These are phyloP conservation scores for Drosophila austrosaltans DNA, from an alignment of 2,888 invertebrate species.

Conservation along the genomic window DNA sequence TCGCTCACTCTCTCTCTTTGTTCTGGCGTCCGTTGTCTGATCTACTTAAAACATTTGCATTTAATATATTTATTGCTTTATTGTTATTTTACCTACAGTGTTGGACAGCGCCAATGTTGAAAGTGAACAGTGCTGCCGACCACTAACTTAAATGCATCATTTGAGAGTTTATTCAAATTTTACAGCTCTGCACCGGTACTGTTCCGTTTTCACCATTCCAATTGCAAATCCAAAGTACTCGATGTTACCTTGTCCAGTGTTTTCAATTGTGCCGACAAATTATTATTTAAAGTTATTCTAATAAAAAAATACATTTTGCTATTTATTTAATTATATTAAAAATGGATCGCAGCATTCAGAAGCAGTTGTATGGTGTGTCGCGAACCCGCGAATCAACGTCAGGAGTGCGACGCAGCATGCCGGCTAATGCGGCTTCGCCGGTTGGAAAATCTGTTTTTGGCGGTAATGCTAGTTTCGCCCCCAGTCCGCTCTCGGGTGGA, in stretches of 20 bases:
- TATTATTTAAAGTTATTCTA: background rate
- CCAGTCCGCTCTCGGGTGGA: slow-evolving; percentile 32
- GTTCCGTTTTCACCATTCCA: background rate
- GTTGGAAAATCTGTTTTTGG: slow-evolving; percentile 74
- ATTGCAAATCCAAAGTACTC: background rate
- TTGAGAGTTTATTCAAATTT: too few species aligned
- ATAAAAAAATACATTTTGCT: background rate
- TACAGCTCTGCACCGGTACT: background rate
- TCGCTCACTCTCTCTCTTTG: slow-evolving; percentile 43
- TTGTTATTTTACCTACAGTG: slow-evolving; percentile 16
- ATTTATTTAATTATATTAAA: background rate
- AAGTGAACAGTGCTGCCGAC: background rate
- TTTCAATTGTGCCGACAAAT: background rate
- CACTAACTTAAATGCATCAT: background rate
- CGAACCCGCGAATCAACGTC: slow-evolving; percentile 67
- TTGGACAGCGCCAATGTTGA: background rate
- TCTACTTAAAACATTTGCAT: slow-evolving; percentile 38
- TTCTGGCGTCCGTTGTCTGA: slow-evolving; percentile 46
- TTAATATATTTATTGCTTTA: slow-evolving; percentile 17
- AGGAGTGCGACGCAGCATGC: slow-evolving; percentile 68
- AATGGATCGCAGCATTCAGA: slow-evolving; percentile 66
- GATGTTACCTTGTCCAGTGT: background rate
- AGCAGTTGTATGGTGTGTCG: slow-evolving; percentile 67
- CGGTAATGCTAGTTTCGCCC: slow-evolving; percentile 48
- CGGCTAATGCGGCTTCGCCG: slow-evolving; percentile 43